Conservation (phyloP, 2,888 invertebrate genomes). For the Habroteleia sp. region DNA sequence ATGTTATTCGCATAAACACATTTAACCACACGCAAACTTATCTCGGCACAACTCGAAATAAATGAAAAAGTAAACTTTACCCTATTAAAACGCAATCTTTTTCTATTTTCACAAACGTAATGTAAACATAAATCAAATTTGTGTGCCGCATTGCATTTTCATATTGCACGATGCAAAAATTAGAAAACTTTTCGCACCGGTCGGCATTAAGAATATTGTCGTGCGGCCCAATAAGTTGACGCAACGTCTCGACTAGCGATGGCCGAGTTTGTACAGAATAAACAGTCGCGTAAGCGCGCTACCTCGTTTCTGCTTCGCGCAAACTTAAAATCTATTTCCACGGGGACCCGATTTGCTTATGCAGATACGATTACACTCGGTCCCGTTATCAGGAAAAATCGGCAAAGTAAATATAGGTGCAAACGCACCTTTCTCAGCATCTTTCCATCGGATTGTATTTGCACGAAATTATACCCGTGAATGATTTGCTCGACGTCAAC, state of each 20-base stretch:
- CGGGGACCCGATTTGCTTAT: constrained; percentile 11
- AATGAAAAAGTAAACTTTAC: constrained; percentile 28
- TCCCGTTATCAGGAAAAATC: constrained; percentile 24
- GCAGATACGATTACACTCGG: constrained; percentile 19
- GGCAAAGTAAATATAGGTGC: constrained; percentile 11
- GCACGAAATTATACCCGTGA: constrained; percentile 12
- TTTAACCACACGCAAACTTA: constrained; percentile 9
- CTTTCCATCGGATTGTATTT: constrained; percentile 13
- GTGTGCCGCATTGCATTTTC: constrained; percentile 13
- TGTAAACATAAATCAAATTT: constrained; percentile 31
- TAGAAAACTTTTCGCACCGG: constrained; percentile 30
- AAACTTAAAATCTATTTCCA: constrained; percentile 33
- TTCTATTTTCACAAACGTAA: constrained; percentile 16
- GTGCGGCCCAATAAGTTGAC: constrained; percentile 17
- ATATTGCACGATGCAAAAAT: constrained; percentile 32
- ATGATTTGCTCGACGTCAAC: constrained; percentile 3
- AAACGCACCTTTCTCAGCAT: constrained; percentile 9
- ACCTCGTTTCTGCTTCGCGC: background rate
- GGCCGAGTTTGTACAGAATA: constrained; percentile 29
- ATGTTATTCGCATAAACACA: background rate
- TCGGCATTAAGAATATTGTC: constrained; percentile 20
- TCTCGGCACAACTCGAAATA: background rate
- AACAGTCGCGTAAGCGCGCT: constrained; percentile 9
- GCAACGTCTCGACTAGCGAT: constrained; percentile 10
- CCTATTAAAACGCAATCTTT: constrained; percentile 33